Evolutionary conservation across 2,888 invertebrate species (phyloP).

Genomic region (Oconnorella tubifera): DNA sequence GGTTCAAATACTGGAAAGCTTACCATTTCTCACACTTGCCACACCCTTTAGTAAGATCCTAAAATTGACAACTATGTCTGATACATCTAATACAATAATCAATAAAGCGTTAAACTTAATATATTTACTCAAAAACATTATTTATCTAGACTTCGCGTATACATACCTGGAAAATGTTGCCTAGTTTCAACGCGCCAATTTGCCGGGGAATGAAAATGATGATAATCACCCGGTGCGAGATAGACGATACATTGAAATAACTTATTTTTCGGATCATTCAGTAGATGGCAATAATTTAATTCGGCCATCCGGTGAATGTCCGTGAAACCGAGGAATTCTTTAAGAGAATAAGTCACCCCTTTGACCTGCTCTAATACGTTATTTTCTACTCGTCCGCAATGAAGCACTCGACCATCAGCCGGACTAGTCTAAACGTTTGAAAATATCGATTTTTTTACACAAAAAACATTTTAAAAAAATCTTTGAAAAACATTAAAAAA

Average conservation of each 20-base stretch:
- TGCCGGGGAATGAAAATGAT: constrained; percentile 87
- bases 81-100: too few species aligned
- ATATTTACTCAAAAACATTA: too few species aligned
- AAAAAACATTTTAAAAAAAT: too few species aligned
- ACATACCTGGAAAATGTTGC: constrained; percentile 82
- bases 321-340: constrained; percentile 68
- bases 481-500: too few species aligned
- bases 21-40: too few species aligned
- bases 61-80: too few species aligned
- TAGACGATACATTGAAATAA: constrained; percentile 94
- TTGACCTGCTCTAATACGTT: constrained; percentile 91
- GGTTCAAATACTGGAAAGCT: too few species aligned
- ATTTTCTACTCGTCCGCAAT: constrained; percentile 79
- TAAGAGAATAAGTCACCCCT: constrained; percentile 85
- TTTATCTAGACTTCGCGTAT: too few species aligned
- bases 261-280: constrained; percentile 39
- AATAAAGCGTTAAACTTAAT: too few species aligned
- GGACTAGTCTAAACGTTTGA: constrained; percentile 64
- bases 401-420: constrained; percentile 86
- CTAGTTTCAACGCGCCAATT: constrained; percentile 81
- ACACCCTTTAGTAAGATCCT: too few species aligned
- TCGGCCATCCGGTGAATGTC: too few species aligned
- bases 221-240: constrained; percentile 96
- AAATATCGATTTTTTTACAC: too few species aligned
- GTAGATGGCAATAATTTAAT: constrained; percentile 6